Conservation (phyloP, 2,888 invertebrate species). For the Drosophila demipolita region DNA sequence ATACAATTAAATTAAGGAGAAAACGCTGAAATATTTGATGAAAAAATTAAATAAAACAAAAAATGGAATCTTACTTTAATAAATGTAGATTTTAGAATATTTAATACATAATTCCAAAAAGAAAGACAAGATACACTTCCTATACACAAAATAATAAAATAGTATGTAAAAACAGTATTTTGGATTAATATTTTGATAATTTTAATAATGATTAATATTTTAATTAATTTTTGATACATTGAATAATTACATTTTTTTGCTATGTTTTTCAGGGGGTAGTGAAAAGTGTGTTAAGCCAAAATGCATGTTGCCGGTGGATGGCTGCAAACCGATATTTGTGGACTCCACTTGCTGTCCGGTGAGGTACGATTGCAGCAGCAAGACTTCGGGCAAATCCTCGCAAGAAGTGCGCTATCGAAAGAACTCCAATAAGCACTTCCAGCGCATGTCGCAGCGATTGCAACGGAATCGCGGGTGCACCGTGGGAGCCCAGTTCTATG, state of each 20-base stretch:
- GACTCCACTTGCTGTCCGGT: slow-evolving; percentile 90
- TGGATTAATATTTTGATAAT: neutral
- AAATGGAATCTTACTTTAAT: no score
- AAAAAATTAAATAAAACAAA: neutral
- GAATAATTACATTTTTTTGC: neutral
- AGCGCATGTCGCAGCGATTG: slow-evolving; percentile 81
- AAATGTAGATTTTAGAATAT: no score
- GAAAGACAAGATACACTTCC: neutral
- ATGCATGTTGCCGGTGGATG: slow-evolving; percentile 91
- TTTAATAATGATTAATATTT: neutral
- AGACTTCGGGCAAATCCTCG: slow-evolving; percentile 82
- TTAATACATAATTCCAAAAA: neutral
- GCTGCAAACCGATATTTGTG: slow-evolving; percentile 86
- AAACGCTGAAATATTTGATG: neutral
- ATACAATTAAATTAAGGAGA: neutral
- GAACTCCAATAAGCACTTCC: slow-evolving; percentile 83
- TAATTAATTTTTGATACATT: neutral
- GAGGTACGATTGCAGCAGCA: slow-evolving; percentile 89
- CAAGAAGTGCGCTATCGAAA: slow-evolving; percentile 82
- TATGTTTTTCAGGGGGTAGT: slow-evolving; percentile 85
- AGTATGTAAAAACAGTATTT: neutral
- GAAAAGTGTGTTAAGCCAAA: slow-evolving; percentile 92
- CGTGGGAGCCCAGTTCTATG: slow-evolving; percentile 87
- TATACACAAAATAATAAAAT: neutral
- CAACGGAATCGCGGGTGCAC: slow-evolving; percentile 87